Evolutionary conservation across 2,113 vertebrate genomes (phyloP), one percentile per base, ranked within the genome.

Genomic region (Syngnathus typhle): DNA sequence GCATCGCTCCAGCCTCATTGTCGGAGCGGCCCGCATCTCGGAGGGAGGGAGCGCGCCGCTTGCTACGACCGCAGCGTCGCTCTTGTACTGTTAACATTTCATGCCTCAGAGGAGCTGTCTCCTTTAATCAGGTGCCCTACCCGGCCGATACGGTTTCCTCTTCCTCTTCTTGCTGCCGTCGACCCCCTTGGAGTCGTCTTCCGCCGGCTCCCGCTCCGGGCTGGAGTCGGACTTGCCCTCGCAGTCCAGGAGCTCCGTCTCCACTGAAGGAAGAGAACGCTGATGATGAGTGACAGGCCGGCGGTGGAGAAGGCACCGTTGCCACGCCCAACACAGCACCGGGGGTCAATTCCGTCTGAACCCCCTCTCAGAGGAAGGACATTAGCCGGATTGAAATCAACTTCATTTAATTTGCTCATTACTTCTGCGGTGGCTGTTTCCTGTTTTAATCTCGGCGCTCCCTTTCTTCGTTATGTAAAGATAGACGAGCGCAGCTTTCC

Each of bases 141-240:
- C 97, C 81, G 97, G 97, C 85, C 97, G 91, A 82, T 99, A 99
- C n/a, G 97, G 97, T 87, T 98, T 99, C 85, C 97, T 91, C 71
- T 99, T 99, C 81, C 96, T 94, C 91, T 99, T 99, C 87, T 98
- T 99, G 76, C 93, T 78, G 15, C 90, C 90, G 49, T 98, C 95
- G 59, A 89, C 77, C 77, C 91, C 94, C 87, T 98, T 98, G 66
- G 92, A 84, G 73, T 97, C 95, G 49, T 98, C 96, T 85, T 98
- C 96, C 73, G 82, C 91, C 68, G 91, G 85, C 87, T 99, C 97
- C 64, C 95, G 89, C 78, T 99, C 97, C 12, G 95, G 96, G 85
- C 97, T 99, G 27, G 97, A 98, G 85, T 99, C 97, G 18, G 97
- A 99, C 91, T 98, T 98, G 36, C 88, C 93, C 70, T 98, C 97